These are phyloP conservation scores for Apeltes quadracus DNA, from an alignment of 2,113 vertebrate species.

Conservation along the genomic window DNA sequence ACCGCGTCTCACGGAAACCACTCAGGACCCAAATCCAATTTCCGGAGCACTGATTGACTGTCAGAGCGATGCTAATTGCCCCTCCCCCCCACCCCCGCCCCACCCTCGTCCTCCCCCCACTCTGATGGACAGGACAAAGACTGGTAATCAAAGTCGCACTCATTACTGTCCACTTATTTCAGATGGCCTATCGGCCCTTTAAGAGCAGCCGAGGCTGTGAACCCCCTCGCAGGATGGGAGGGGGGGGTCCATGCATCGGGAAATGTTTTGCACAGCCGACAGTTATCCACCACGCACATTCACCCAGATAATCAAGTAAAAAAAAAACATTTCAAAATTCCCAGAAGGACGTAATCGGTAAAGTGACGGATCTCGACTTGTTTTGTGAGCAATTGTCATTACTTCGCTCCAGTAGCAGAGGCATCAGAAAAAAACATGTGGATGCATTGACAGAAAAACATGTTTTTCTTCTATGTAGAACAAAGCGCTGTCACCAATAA, in stretches of 20 bases:
- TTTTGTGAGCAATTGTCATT: background rate
- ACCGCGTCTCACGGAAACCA: conserved; percentile 12
- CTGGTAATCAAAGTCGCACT: conserved; percentile 56
- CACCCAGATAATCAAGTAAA: too few relatives aligned
- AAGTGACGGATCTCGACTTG: background rate
- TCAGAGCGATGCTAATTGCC: conserved; percentile 49
- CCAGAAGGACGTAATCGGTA: too few relatives aligned
- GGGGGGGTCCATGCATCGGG: background rate
- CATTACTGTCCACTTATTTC: conserved; percentile 42
- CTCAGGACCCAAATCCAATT: conserved; percentile 46
- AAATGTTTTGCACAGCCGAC: too few relatives aligned
- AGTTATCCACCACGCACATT: too few relatives aligned
- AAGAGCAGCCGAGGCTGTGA: conserved; percentile 21
- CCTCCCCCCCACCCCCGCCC: conserved; percentile 8
- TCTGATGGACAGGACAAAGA: conserved; percentile 44
- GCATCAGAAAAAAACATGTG: background rate
- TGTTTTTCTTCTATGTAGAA: background rate
- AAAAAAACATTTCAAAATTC: too few relatives aligned
- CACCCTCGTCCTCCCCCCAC: conserved; percentile 6
- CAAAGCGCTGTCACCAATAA: background rate
- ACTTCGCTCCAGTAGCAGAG: background rate
- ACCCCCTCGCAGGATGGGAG: background rate
- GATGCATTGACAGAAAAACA: background rate
- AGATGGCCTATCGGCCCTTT: background rate
- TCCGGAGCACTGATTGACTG: conserved; percentile 44